Conservation (phyloP, 2,888 invertebrate species). For the Rhagophthalmus giganteus region DNA sequence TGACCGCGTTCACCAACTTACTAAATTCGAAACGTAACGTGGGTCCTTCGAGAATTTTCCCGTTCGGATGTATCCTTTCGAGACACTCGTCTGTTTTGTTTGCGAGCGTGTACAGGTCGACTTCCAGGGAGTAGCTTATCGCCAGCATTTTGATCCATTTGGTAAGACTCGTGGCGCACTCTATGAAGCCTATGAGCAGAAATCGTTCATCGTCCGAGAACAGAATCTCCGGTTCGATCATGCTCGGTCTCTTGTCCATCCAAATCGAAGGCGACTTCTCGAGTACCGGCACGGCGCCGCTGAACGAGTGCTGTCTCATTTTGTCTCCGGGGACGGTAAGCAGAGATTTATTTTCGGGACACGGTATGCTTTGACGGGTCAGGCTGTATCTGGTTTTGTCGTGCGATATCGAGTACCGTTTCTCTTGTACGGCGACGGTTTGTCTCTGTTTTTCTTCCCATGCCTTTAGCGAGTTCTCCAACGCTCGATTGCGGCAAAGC, state of each 20-base stretch:
- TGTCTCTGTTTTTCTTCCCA: constrained; percentile 84
- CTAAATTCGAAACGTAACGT: constrained; percentile 70
- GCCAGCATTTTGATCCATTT: constrained; percentile 74
- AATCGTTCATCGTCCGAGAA: constrained; percentile 68
- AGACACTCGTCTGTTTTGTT: constrained; percentile 69
- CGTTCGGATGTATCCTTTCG: constrained; percentile 78
- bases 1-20: constrained; percentile 68
- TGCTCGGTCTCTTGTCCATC: constrained; percentile 35
- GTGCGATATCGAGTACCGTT: constrained; percentile 52
- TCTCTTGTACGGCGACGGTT: constrained; percentile 59
- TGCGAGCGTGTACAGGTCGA: constrained; percentile 76
- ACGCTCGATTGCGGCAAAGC: constrained; percentile 85
- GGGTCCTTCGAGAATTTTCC: constrained; percentile 64
- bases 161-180: constrained; percentile 83
- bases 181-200: constrained; percentile 77
- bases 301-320: constrained; percentile 54
- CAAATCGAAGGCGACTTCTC: constrained; percentile 27
- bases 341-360: constrained; percentile 51
- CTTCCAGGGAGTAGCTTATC: constrained; percentile 70
- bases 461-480: constrained; percentile 85
- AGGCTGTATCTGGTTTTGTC: constrained; percentile 51
- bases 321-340: constrained; percentile 53
- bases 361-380: constrained; percentile 54
- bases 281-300: constrained; percentile 47
- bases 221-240: constrained; percentile 52